A percentile compares a stretch with the other conserved stretches of the same genome.
Conservation (phyloP, 2,113 vertebrate species). For the Tragelaphus strepsiceros region DNA sequence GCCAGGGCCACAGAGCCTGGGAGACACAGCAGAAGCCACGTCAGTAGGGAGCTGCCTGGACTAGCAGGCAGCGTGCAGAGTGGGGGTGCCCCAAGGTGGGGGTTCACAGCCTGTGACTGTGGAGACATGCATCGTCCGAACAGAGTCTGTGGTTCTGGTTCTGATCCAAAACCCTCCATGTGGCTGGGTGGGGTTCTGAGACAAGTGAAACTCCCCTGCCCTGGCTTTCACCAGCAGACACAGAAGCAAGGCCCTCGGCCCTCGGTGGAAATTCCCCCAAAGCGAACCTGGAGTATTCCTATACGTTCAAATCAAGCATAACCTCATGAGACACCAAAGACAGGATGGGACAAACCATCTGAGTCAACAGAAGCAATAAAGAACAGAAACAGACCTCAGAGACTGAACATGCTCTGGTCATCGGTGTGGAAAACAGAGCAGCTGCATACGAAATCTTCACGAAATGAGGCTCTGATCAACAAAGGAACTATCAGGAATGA, state of each 20-base stretch:
- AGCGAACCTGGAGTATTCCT: neutral
- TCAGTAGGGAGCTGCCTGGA: neutral
- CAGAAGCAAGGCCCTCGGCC: neutral
- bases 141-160: neutral
- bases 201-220: neutral
- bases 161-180: neutral
- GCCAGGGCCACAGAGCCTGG: neutral
- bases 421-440: neutral
- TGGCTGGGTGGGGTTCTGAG: neutral
- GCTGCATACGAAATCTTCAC: neutral
- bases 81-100: neutral
- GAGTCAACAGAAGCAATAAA: neutral
- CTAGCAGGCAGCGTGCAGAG: neutral
- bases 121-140: accelerated
- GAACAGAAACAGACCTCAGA: neutral
- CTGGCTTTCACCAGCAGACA: neutral
- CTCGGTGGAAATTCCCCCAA: neutral
- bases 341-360: neutral
- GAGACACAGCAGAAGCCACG: neutral
- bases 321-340: neutral
- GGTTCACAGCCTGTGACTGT: accelerated
- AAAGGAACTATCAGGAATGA: neutral
- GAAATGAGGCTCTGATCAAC: neutral
- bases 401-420: accelerated
- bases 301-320: no score